Percentiles rank a stretch among this genome's conserved stretches.
Evolutionary conservation across 2,888 invertebrate species (phyloP).

Genomic region (Bembecia ichneumoniformis): DNA sequence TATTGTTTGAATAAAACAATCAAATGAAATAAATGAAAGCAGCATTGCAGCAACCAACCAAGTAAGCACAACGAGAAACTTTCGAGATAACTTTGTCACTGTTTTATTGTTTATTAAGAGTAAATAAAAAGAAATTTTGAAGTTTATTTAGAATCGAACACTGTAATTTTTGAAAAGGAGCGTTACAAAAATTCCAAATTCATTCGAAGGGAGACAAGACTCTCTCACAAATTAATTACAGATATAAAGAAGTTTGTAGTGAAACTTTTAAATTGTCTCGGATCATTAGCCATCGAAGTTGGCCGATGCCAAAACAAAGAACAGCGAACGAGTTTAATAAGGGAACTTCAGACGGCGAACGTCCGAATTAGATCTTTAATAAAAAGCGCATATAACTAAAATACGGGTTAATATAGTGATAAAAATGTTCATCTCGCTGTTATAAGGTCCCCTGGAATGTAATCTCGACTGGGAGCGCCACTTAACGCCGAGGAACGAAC

Average conservation of each 20-base stretch:
- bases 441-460: constrained; percentile 28
- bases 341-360: constrained; percentile 6
- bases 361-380: constrained; percentile 34
- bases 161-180: neutral
- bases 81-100: too few relatives aligned
- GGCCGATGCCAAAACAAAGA: neutral
- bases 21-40: too few relatives aligned
- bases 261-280: neutral
- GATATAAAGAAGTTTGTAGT: neutral
- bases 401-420: constrained; percentile 31
- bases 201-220: neutral
- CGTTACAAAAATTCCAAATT: neutral
- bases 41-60: too few relatives aligned
- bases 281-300: neutral
- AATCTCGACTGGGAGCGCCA: constrained; percentile 29
- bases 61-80: too few relatives aligned
- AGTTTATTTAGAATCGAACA: neutral
- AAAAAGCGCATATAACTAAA: constrained; percentile 25
- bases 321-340: neutral
- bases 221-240: neutral
- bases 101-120: too few relatives aligned
- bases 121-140: too few relatives aligned
- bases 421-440: constrained; percentile 37
- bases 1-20: too few relatives aligned
- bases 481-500: constrained; percentile 14